A percentile compares a stretch with the other conserved stretches of the same genome.
These are phyloP conservation scores for Sciurus vulgaris DNA, from an alignment of 2,797 vertebrate genomes.

Conservation along the genomic window DNA sequence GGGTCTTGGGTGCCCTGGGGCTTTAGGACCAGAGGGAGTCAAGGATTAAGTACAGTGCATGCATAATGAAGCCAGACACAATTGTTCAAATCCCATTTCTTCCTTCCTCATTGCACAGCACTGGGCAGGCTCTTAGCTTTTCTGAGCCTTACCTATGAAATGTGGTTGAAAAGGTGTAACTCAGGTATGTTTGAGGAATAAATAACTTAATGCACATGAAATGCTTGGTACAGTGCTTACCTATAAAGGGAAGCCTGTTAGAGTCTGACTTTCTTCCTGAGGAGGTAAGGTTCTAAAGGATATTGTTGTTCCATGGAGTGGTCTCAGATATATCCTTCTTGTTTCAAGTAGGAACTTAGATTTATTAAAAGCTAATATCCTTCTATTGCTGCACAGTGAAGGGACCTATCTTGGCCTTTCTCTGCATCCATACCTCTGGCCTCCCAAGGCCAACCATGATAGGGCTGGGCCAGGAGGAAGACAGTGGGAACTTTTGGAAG, in stretches of 20 bases:
- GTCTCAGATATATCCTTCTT: not conserved
- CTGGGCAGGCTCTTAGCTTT: not conserved
- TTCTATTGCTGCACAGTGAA: not conserved
- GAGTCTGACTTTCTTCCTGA: not conserved
- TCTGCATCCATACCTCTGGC: not conserved
- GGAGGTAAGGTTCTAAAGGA: not conserved
- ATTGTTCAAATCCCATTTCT: not conserved
- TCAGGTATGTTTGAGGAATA: not conserved
- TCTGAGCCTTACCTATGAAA: not conserved
- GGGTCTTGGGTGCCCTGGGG: not conserved
- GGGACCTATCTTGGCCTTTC: not conserved
- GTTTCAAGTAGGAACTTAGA: not conserved
- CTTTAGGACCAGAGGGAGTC: not conserved
- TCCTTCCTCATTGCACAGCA: not conserved
- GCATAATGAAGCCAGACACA: not conserved
- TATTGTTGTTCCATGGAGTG: not conserved
- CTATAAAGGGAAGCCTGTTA: not conserved
- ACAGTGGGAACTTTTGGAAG: not conserved
- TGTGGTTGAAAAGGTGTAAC: not conserved
- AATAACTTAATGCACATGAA: not conserved
- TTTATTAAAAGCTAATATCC: not conserved
- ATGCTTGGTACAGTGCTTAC: not conserved
- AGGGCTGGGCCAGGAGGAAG: not conserved
- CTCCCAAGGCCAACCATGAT: fast-evolving
- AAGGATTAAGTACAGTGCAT: too few species aligned